A percentile compares a stretch with the other conserved stretches of the same genome.
Evolutionary conservation across 2,888 invertebrate genomes (phyloP).

Genomic region (Augiades crinisus): DNA sequence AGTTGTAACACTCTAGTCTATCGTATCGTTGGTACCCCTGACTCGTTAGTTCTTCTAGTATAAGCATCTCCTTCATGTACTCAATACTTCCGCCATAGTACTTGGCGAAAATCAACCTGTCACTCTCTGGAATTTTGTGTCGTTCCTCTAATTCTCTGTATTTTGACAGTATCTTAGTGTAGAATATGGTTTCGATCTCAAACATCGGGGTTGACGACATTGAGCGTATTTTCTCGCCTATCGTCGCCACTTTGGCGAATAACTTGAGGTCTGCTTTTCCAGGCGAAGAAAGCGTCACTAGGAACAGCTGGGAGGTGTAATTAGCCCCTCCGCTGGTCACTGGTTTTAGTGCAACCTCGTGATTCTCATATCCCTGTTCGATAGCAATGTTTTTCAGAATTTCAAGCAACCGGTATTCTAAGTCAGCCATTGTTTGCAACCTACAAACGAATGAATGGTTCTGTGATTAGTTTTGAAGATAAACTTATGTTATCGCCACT

Average conservation of each 20-base stretch:
- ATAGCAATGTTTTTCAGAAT: slow-evolving; percentile 41
- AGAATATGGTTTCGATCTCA: slow-evolving; percentile 35
- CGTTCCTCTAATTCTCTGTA: slow-evolving; percentile 34
- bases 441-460: slow-evolving; percentile 25
- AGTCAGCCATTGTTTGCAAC: slow-evolving; percentile 39
- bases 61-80: slow-evolving; percentile 34
- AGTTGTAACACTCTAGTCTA: slow-evolving; percentile 37
- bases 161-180: slow-evolving; percentile 33
- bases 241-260: slow-evolving; percentile 36
- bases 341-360: slow-evolving; percentile 38
- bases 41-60: slow-evolving; percentile 39
- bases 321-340: slow-evolving; percentile 49
- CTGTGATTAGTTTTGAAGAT: background rate
- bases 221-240: slow-evolving; percentile 33
- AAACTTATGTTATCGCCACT: background rate
- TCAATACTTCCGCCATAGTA: slow-evolving; percentile 33
- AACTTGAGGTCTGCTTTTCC: slow-evolving; percentile 37
- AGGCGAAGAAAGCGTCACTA: slow-evolving; percentile 37
- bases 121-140: slow-evolving; percentile 31
- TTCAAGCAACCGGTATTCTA: slow-evolving; percentile 34
- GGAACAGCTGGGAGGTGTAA: slow-evolving; percentile 47
- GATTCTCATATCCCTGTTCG: slow-evolving; percentile 38
- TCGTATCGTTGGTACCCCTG: slow-evolving; percentile 36
- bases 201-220: slow-evolving; percentile 24
- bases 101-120: slow-evolving; percentile 37